Percentiles rank a stretch among this genome's conserved stretches.
Evolutionary conservation across 2,888 invertebrate species (phyloP).

Genomic region (Rhagophthalmus giganteus): DNA sequence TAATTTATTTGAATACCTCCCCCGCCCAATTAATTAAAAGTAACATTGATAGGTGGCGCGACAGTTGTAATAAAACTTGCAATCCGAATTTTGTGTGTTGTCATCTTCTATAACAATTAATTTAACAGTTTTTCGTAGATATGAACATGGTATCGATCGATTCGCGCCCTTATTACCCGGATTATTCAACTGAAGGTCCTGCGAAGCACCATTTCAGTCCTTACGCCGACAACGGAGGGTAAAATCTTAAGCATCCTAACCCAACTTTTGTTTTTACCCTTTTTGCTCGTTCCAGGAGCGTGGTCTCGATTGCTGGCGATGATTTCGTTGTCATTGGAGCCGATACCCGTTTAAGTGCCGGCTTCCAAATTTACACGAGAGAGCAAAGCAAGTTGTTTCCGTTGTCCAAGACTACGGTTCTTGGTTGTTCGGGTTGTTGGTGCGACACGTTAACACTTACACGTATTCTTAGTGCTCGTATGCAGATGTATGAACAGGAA

Average conservation of each 20-base stretch:
- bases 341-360: conserved; percentile 90
- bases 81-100: not conserved
- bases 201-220: conserved; percentile 64
- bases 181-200: conserved; percentile 46
- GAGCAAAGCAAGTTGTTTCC: conserved; percentile 86
- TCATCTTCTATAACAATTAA: not conserved
- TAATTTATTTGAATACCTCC: too few species aligned
- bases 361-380: conserved; percentile 87
- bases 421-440: conserved; percentile 98
- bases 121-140: not conserved
- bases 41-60: too few species aligned
- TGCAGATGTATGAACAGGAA: conserved; percentile 94
- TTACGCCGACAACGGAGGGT: conserved; percentile 81
- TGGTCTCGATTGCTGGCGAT: conserved; percentile 94
- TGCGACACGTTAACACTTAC: conserved; percentile 94
- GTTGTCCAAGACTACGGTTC: conserved; percentile 78
- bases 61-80: too few species aligned
- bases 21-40: too few species aligned
- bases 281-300: conserved; percentile 75
- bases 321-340: conserved; percentile 94
- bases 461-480: conserved; percentile 77
- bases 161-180: conserved; percentile 43
- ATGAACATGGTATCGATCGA: too few species aligned
- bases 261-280: conserved; percentile 2
- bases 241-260: conserved; percentile 39